Conservation (phyloP, 2,113 vertebrate species). For the Henicopernis longicauda region DNA sequence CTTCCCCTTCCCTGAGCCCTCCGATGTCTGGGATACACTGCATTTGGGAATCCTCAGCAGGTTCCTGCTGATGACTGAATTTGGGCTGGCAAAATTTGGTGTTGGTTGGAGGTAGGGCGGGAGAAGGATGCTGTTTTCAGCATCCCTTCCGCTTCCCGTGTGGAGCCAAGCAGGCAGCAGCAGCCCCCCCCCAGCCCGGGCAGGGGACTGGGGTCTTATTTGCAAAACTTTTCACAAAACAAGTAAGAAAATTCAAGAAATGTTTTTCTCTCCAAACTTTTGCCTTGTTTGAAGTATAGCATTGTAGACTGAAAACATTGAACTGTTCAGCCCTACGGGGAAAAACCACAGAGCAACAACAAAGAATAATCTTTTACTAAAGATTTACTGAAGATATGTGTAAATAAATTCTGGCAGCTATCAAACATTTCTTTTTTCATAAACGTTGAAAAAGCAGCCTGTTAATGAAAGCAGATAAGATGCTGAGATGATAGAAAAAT, state of each 20-base stretch:
- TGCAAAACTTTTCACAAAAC: background rate
- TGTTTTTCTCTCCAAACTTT: background rate
- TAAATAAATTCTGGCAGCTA: background rate
- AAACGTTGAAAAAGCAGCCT: background rate
- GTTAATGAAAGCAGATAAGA: background rate
- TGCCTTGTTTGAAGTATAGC: background rate
- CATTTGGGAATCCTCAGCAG: too few relatives aligned
- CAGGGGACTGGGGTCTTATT: background rate
- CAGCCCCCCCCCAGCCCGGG: background rate
- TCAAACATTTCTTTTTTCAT: background rate
- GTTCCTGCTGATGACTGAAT: background rate
- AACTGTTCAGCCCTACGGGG: background rate
- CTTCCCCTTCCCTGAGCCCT: background rate
- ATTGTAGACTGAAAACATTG: background rate
- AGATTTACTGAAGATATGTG: background rate
- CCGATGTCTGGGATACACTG: background rate
- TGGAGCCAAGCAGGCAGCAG: fast-evolving
- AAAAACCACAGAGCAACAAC: background rate
- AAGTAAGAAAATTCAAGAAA: background rate
- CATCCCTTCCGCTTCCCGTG: background rate
- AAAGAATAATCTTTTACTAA: background rate
- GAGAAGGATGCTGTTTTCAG: background rate
- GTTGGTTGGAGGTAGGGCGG: too few relatives aligned
- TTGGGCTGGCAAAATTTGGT: background rate
- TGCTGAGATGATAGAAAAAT: background rate